A percentile compares a stretch with the other conserved stretches of the same genome.
Conservation (phyloP, 2,888 invertebrate species). For the Electrophaes corylata region DNA sequence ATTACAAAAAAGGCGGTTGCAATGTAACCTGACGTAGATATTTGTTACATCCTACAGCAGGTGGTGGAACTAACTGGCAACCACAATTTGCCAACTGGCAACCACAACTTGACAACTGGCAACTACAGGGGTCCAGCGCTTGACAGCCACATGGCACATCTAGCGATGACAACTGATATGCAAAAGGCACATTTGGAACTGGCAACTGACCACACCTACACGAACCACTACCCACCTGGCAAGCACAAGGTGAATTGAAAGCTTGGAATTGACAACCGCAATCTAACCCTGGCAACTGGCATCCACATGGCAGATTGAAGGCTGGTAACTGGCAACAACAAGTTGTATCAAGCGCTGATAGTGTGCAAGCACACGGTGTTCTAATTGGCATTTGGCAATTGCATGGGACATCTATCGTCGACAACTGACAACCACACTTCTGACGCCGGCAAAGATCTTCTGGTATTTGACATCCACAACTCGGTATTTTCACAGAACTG, state of each 20-base stretch:
- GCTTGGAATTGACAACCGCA: conserved; percentile 18
- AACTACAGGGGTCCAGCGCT: conserved; percentile 28
- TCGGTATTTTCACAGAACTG: neutral
- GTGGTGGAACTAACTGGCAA: conserved; percentile 23
- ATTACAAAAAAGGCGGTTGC: conserved; percentile 63
- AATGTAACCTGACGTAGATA: conserved; percentile 62
- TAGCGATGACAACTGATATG: conserved; percentile 4
- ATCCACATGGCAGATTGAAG: conserved; percentile 17
- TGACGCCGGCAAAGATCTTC: conserved; percentile 15
- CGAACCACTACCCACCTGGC: neutral
- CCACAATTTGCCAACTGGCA: conserved; percentile 23
- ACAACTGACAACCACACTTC: conserved; percentile 17
- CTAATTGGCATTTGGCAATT: conserved; percentile 16
- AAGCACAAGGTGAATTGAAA: conserved; percentile 8
- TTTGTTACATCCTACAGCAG: conserved; percentile 41
- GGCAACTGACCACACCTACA: conserved; percentile 20
- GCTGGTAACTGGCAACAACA: conserved; percentile 15
- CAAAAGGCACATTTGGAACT: conserved; percentile 13
- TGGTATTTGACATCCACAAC: conserved; percentile 13
- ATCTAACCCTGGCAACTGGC: conserved; percentile 14
- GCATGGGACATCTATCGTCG: conserved; percentile 24
- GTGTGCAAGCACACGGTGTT: conserved; percentile 8
- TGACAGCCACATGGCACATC: conserved; percentile 19
- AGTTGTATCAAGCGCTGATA: conserved; percentile 2
- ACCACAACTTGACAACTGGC: conserved; percentile 26